Evolutionary conservation across 2,797 vertebrate genomes (phyloP).

Genomic region (Synanceia verrucosa): DNA sequence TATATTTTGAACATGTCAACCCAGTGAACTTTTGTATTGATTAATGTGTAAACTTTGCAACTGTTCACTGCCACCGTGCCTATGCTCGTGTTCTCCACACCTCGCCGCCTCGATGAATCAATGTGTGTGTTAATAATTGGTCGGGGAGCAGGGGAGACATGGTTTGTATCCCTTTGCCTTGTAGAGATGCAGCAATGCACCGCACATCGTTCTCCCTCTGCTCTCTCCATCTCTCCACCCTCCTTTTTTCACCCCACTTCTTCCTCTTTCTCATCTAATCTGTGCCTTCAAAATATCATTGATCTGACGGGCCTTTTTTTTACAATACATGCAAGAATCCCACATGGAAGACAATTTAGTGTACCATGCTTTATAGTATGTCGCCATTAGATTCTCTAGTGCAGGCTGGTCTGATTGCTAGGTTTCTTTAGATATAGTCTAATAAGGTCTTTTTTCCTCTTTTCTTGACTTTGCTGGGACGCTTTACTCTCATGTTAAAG

Average conservation of each 20-base stretch:
- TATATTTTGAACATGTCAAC: conserved; percentile 19
- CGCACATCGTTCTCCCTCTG: conserved; percentile 8
- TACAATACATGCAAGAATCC: conserved; percentile 66
- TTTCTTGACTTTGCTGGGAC: conserved; percentile 17
- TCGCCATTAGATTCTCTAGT: conserved; percentile 30
- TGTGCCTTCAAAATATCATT: conserved; percentile 68
- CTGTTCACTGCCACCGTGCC: conserved; percentile 26
- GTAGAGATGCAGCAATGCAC: conserved; percentile 31
- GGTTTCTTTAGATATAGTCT: conserved; percentile 44
- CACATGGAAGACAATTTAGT: conserved; percentile 68
- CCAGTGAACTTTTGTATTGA: conserved; percentile 40
- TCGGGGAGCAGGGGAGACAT: conserved; percentile 51
- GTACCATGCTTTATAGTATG: conserved; percentile 51
- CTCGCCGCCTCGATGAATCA: conserved; percentile 59
- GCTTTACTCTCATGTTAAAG: conserved; percentile 37
- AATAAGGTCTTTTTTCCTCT: conserved; percentile 19
- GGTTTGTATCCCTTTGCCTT: conserved; percentile 48
- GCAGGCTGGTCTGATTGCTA: conserved; percentile 35
- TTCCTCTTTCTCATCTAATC: conserved; percentile 50
- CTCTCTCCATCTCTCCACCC: conserved; percentile 15
- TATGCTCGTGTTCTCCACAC: conserved; percentile 53
- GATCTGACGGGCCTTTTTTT: conserved; percentile 64
- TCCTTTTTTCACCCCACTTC: conserved; percentile 10
- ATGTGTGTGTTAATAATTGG: conserved; percentile 73
- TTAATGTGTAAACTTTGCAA: conserved; percentile 34